A percentile compares a stretch with the other conserved stretches of the same genome.
phyloP scores from a whole-genome alignment of 2,797 vertebrate genomes.

The Myotis daubentonii region DNA sequence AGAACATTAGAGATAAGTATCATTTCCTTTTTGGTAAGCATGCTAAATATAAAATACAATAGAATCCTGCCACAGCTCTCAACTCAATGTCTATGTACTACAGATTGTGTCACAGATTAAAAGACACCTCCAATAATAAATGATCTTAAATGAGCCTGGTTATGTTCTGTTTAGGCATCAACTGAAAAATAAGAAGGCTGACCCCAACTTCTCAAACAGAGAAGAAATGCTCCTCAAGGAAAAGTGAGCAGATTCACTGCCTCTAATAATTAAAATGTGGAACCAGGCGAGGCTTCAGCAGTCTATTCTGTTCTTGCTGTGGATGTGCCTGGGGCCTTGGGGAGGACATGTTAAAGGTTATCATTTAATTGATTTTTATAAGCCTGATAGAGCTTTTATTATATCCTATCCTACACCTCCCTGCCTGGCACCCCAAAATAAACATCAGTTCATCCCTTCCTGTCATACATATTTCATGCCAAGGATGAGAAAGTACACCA shows the following conservation, averaged over 20 bases:
- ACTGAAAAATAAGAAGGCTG: not conserved
- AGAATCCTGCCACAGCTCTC: not conserved
- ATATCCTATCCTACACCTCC: not conserved
- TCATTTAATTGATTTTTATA: not conserved
- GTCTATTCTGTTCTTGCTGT: not conserved
- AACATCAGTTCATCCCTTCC: not conserved
- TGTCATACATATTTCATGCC: not conserved
- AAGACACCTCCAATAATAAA: not conserved
- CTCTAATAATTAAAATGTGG: not conserved
- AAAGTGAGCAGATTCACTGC: not conserved
- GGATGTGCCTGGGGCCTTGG: not conserved
- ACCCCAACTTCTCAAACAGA: not conserved
- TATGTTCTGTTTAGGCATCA: not conserved
- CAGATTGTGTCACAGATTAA: not conserved
- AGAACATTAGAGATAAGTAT: not conserved
- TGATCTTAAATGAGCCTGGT: not conserved
- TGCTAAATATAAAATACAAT: conserved; percentile 38
- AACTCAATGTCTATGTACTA: not conserved
- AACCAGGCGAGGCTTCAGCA: not conserved
- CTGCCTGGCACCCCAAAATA: not conserved
- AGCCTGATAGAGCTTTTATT: not conserved
- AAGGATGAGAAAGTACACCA: not conserved
- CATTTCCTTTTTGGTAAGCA: conserved; percentile 17
- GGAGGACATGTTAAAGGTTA: not conserved
- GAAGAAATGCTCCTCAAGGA: conserved; percentile 3